A percentile compares a stretch with the other conserved stretches of the same genome.
These are phyloP conservation scores for Tortricodes alternella DNA, from an alignment of 2,888 invertebrate species.

Conservation along the genomic window DNA sequence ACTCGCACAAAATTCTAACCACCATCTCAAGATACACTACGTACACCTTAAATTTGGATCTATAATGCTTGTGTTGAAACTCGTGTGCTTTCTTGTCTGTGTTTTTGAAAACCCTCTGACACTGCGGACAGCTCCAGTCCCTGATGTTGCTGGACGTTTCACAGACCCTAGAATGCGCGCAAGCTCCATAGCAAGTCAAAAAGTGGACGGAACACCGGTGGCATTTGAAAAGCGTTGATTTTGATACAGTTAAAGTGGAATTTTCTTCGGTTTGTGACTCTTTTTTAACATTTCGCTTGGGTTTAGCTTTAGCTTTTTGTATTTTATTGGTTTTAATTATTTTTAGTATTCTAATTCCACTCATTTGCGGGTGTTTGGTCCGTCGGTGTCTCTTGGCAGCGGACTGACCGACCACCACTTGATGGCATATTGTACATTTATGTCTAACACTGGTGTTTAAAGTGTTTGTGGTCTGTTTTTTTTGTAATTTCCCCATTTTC, in stretches of 20 bases:
- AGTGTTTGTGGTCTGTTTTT: not conserved
- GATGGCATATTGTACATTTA: conserved; percentile 35
- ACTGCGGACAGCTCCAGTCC: conserved; percentile 33
- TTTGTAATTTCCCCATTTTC: not conserved
- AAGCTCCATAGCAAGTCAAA: conserved; percentile 34
- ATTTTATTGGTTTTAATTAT: conserved; percentile 13
- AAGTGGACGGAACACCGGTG: conserved; percentile 44
- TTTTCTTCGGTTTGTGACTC: not conserved
- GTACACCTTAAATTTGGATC: conserved; percentile 10
- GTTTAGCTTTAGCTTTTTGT: not conserved
- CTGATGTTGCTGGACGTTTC: not conserved
- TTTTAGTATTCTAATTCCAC: conserved; percentile 15
- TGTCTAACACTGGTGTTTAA: not conserved
- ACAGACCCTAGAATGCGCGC: conserved; percentile 35
- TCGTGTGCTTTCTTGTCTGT: conserved; percentile 4
- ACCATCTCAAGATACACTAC: conserved; percentile 21
- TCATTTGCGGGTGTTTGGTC: conserved; percentile 19
- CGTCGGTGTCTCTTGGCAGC: conserved; percentile 27
- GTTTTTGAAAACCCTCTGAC: conserved; percentile 16
- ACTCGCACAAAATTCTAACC: conserved; percentile 19
- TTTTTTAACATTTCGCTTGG: not conserved
- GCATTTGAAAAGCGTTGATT: conserved; percentile 46
- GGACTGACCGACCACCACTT: conserved; percentile 7
- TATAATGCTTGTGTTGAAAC: conserved; percentile 7
- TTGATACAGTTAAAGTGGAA: conserved; percentile 37